Base-by-base conservation (phyloP, 2,113 vertebrate genomes). In the Pedetes capensis region DNA sequence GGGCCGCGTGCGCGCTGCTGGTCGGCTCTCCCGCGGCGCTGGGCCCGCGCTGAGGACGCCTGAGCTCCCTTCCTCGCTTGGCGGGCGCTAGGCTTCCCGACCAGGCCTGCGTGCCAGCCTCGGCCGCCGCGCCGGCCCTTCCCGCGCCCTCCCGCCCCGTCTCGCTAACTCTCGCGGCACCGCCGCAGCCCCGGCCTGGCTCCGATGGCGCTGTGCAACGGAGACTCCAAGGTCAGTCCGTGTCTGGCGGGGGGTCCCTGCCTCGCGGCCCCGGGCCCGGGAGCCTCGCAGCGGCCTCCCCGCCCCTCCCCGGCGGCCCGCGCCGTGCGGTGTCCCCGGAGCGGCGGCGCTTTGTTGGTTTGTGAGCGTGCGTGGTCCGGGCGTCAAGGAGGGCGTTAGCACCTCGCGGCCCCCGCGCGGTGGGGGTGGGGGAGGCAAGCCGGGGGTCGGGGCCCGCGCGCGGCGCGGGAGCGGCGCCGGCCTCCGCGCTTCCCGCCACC, bases 191-290 rank as follows among this genome's bases (percentile, higher is more conserved):
- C 74, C 87, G 91, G 57, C 80, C 32, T 42, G 89, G 98, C 97
- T 97, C 97, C 98, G 98, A 99, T 99, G 99, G 99, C 99, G 97
- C 98, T 99, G 97, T 99, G 99, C 98, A 99, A 99, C 99, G 99
- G 99, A 98, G 99, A 99, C 96, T 98, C 98, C 99, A 99, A 99
- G 99, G 99, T 99, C 98, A 99, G 99, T 99, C 98, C 99, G 99
- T 99, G 14, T 79, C 63, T 42, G 88, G 83, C 39, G 22, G 66
- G 39, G 75, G 85, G 80, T 37, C 42, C 39, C 53, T 13, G 69
- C 42, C 11, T 47, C 25, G 61, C 79, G n/a, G 83, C 53, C 47
- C 59, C 75, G 16, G 22, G 53, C 8, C 81, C 75, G n/a, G 47
- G 47, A 47, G 76, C 84, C 66, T 80, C 44, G 53, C 72, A 42